These are phyloP conservation scores for Anser cygnoides DNA, from an alignment of 2,113 vertebrate species.

Conservation along the genomic window DNA sequence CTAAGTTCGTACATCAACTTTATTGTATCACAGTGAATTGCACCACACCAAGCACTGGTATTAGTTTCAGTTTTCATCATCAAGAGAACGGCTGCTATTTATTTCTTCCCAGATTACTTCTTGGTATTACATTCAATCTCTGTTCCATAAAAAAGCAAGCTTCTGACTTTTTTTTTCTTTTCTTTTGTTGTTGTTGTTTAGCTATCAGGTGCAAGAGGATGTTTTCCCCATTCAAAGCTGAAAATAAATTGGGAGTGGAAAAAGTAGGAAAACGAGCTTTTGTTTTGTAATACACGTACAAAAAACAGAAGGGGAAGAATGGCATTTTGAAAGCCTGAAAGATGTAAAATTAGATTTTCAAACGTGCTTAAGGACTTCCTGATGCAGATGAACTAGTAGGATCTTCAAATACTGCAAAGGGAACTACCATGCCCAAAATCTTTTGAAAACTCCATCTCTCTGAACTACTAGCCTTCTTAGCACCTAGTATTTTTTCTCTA, in stretches of 20 bases:
- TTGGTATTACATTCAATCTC: conserved; percentile 2
- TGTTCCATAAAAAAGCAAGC: not conserved
- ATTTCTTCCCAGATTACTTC: conserved; percentile 46
- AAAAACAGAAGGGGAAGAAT: not conserved
- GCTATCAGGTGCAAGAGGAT: not conserved
- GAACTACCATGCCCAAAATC: not conserved
- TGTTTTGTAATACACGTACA: not conserved
- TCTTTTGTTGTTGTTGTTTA: not conserved
- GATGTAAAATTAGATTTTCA: not conserved
- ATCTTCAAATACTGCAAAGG: not conserved
- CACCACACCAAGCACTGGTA: not conserved
- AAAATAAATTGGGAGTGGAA: not conserved
- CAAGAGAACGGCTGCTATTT: conserved; percentile 34
- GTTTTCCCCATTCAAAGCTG: not conserved
- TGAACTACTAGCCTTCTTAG: not conserved
- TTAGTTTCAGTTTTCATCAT: conserved; percentile 42
- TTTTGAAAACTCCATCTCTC: not conserved
- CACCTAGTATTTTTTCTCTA: not conserved
- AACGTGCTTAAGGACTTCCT: not conserved
- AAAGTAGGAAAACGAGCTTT: not conserved
- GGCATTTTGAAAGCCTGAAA: not conserved
- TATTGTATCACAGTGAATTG: not conserved
- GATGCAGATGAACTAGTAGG: not conserved
- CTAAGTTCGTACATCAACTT: not conserved
- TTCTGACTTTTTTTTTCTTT: not conserved